Conservation (phyloP, 2,888 invertebrate genomes). For the Nebria salina region DNA sequence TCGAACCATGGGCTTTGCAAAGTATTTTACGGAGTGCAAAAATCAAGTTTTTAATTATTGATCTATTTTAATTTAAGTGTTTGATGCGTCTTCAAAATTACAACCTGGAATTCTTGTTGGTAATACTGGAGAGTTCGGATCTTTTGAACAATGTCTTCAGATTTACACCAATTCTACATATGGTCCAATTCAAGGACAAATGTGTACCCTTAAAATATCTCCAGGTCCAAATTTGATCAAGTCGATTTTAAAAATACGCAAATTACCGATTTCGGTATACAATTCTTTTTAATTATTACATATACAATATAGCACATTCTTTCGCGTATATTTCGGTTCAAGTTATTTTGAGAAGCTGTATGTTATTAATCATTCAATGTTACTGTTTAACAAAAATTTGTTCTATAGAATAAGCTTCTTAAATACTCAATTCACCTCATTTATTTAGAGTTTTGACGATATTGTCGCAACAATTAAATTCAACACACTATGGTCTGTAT, state of each 20-base stretch:
- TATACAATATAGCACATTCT: no score
- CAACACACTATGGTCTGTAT: constrained; percentile 58
- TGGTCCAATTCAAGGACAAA: constrained; percentile 59
- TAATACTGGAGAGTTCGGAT: constrained; percentile 62
- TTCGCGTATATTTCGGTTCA: no score
- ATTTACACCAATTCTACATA: constrained; percentile 50
- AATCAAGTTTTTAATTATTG: background rate
- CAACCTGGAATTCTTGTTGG: constrained; percentile 62
- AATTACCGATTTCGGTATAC: constrained; percentile 53
- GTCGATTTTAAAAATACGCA: constrained; percentile 52
- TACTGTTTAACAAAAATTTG: background rate
- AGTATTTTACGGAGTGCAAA: constrained; percentile 51
- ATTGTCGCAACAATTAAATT: constrained; percentile 52
- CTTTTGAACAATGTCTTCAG: constrained; percentile 62
- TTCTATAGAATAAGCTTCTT: no score
- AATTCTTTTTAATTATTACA: background rate
- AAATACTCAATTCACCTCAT: no score
- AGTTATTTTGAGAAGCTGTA: no score
- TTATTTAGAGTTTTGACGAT: constrained; percentile 53
- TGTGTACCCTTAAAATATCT: constrained; percentile 58
- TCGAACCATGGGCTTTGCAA: constrained; percentile 58
- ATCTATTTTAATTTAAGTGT: constrained; percentile 58
- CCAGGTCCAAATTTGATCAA: constrained; percentile 51
- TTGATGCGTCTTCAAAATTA: constrained; percentile 64
- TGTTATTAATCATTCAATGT: no score